phyloP scores from a whole-genome alignment of 2,113 vertebrate genomes.

The Corythaeola cristata region DNA sequence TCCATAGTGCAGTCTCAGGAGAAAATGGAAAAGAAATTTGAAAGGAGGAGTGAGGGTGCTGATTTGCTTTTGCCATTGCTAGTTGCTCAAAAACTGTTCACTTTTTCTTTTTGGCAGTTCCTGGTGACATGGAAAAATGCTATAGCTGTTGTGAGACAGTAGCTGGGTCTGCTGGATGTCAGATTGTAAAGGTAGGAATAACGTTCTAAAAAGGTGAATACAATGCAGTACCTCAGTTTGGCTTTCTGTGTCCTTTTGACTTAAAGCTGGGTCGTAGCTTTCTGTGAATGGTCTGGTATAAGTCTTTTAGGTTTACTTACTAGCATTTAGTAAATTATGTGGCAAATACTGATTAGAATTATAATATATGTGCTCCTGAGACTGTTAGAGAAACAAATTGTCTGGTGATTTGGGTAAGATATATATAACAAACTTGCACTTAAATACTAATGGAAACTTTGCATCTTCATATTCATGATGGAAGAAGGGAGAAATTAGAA shows the following conservation, averaged over 20 bases:
- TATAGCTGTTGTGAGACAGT: constrained; percentile 83
- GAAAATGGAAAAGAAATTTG: background rate
- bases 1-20: background rate
- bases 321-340: background rate
- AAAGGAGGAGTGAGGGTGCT: background rate
- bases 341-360: background rate
- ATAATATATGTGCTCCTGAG: background rate
- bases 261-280: background rate
- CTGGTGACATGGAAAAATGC: constrained; percentile 77
- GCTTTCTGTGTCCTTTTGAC: background rate
- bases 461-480: constrained; percentile 83
- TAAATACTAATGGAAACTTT: background rate
- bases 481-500: constrained; percentile 67
- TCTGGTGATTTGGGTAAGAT: background rate
- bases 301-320: background rate
- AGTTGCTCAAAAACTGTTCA: background rate
- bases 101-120: constrained; percentile 62
- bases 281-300: background rate
- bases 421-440: background rate
- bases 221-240: background rate
- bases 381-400: background rate
- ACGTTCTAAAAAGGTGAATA: background rate
- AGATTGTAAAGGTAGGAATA: constrained; percentile 63
- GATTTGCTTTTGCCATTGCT: background rate
- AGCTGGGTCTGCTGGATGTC: constrained; percentile 78